Base-by-base conservation (phyloP, 2,888 invertebrate genomes). In the Tiphia femorata region DNA sequence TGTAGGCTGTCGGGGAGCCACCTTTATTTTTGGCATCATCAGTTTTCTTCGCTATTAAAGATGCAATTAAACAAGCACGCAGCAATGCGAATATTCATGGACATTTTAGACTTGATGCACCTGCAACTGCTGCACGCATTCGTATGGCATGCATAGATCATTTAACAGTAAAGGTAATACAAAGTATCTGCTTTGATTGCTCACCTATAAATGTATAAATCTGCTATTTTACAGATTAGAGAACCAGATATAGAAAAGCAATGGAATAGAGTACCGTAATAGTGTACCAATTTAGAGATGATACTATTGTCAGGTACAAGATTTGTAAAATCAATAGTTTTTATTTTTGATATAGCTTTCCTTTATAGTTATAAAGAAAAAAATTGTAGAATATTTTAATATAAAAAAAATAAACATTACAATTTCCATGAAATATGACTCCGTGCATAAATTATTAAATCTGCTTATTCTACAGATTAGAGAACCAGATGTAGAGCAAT, bases 1-100 rank as follows among this genome's bases (percentile, higher is more conserved):
- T 86, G 4, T 73, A 96, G 95, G 98, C 96, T 58, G 92, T 98
- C 29, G 98, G 98, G 0, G 98, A 98, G 81, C 98, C 98, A 0
- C 98, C 98, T 0, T 83, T 98, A 3, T 96, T 97, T 79, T 86
- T 97, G 62, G 95, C 96, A 0, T 88, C 91, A n/a, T 91, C 96
- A 0, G 91, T 90, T 0, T 94, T 94, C 83, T 97, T 95, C 78
- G 97, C 97, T 0, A 94, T 97, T 60, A 93, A 92, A 79, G 91
- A 92, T 74, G 97, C 97, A 0, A 90, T 98, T 49, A 86, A 87
- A 67, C 90, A 93, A 0, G 94, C 95, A 0, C 87, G 97, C 17
- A 80, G 82, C 12, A 93, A 95, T 56, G 88, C 89, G 23, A 92
- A 91, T 1, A 84, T 88, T 3, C 77, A 84, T 3, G 79, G 80